These are phyloP conservation scores for Epizoanthus stellaris DNA, from an alignment of 92 coral and sea anemone genomes.

Conservation along the genomic window DNA sequence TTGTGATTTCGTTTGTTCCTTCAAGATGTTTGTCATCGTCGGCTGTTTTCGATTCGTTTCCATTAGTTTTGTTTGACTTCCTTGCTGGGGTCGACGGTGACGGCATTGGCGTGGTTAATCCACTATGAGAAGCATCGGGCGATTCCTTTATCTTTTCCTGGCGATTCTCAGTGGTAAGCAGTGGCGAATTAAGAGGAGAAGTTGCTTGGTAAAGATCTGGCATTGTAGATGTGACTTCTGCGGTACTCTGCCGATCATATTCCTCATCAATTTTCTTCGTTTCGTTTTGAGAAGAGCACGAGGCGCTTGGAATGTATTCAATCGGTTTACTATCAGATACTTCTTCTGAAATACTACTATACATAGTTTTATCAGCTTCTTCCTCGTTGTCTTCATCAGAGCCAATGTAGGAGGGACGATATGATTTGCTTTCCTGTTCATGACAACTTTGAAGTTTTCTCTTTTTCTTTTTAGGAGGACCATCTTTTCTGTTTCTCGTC, in stretches of 20 bases:
- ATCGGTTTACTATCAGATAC: neutral
- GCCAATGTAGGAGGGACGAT: too few relatives aligned
- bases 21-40: neutral
- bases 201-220: neutral
- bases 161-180: neutral
- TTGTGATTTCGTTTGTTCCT: constrained; percentile 23
- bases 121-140: too few relatives aligned
- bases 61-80: neutral
- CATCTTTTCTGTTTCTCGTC: too few relatives aligned
- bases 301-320: neutral
- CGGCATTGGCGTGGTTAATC: too few relatives aligned
- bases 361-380: too few relatives aligned
- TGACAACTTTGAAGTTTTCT: too few relatives aligned
- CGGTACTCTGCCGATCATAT: neutral
- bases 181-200: neutral
- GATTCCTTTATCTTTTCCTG: neutral
- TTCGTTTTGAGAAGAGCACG: neutral
- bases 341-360: neutral
- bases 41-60: neutral
- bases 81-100: too few relatives aligned
- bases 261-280: neutral
- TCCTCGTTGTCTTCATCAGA: too few relatives aligned
- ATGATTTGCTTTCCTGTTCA: too few relatives aligned
- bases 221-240: neutral
- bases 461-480: too few relatives aligned